Percentiles rank a stretch among this genome's conserved stretches.
Conservation (phyloP, 2,888 invertebrate genomes). For the Mantis religiosa region DNA sequence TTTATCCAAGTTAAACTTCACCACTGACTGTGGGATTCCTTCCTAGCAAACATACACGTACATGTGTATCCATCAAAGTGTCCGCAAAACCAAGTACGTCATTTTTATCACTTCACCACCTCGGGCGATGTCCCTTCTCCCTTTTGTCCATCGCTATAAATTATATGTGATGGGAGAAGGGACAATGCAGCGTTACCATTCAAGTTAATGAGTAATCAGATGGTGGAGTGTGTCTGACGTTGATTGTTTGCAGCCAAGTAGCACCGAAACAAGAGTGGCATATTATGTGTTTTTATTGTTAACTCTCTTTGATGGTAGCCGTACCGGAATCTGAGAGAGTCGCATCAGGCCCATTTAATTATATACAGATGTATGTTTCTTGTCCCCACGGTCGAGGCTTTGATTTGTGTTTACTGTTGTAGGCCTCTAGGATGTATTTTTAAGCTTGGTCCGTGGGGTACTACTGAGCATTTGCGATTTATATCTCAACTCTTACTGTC, state of each 20-base stretch:
- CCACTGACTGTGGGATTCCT: neutral
- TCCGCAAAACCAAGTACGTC: neutral
- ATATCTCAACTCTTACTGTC: too few species aligned
- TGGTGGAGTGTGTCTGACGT: neutral
- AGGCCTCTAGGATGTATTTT: neutral
- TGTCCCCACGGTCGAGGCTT: neutral
- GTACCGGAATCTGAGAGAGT: neutral
- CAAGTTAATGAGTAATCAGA: neutral
- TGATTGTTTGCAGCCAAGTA: neutral
- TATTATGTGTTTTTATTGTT: neutral
- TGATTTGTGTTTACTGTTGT: neutral
- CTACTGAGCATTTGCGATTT: too few species aligned
- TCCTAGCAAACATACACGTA: neutral
- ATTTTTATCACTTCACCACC: neutral
- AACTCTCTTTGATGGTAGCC: neutral
- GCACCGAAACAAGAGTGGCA: neutral
- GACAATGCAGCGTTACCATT: neutral
- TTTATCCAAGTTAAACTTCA: too few species aligned
- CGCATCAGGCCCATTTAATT: neutral
- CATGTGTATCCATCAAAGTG: neutral
- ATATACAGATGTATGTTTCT: neutral
- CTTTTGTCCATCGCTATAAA: neutral
- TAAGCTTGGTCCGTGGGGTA: neutral
- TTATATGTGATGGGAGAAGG: neutral
- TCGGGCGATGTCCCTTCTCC: neutral